Conservation (phyloP, 2,888 invertebrate genomes). For the Cryptocephalus primarius region DNA sequence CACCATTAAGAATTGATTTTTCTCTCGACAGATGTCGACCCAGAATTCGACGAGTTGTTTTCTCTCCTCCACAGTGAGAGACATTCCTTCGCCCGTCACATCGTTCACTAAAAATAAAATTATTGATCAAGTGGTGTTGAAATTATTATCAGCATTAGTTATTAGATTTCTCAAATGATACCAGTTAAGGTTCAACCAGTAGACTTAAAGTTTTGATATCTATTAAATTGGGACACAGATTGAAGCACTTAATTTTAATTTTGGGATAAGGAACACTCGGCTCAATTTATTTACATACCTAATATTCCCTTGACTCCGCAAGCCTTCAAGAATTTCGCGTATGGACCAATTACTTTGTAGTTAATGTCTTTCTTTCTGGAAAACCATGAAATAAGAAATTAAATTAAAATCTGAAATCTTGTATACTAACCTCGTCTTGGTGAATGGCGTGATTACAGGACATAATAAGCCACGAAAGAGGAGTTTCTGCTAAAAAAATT, state of each 20-base stretch:
- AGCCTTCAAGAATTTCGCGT: constrained; percentile 52
- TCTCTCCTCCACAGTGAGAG: constrained; percentile 54
- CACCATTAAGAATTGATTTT: constrained; percentile 52
- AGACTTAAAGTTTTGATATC: no score
- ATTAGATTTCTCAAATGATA: neutral
- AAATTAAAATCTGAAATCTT: neutral
- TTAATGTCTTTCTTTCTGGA: constrained; percentile 23
- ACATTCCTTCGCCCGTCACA: constrained; percentile 67
- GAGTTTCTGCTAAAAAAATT: constrained; percentile 27
- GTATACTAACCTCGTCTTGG: constrained; percentile 19
- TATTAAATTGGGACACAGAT: neutral
- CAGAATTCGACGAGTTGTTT: constrained; percentile 55
- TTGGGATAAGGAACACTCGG: no score
- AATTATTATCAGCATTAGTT: neutral
- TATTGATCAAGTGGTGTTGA: neutral
- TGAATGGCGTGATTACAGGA: constrained; percentile 31
- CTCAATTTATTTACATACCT: constrained; percentile 10
- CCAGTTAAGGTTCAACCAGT: no score
- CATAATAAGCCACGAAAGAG: constrained; percentile 30
- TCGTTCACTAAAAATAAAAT: constrained; percentile 54
- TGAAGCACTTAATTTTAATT: no score
- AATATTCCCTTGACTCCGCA: constrained; percentile 46
- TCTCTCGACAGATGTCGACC: constrained; percentile 44
- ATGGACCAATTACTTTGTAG: constrained; percentile 31
- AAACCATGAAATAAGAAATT: constrained; percentile 3